phyloP scores from a whole-genome alignment of 2,888 invertebrate species.

The Mythimna ferrago region DNA sequence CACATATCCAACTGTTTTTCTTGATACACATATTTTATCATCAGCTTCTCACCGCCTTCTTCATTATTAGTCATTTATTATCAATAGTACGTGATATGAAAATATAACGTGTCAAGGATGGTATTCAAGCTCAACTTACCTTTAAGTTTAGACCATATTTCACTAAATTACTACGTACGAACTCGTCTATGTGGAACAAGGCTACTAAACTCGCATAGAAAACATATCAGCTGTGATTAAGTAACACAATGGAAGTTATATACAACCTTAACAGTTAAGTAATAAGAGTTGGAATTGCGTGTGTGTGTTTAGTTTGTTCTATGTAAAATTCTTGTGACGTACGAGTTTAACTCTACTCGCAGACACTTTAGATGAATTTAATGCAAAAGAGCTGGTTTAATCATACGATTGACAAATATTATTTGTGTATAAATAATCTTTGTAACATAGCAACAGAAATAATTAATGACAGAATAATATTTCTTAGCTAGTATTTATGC shows the following conservation, averaged over 20 bases:
- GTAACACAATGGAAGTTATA: conserved; percentile 36
- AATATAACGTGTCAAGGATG: conserved; percentile 60
- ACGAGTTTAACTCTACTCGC: conserved; percentile 43
- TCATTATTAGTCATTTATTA: conserved; percentile 28
- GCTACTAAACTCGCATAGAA: conserved; percentile 66
- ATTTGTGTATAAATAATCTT: not conserved
- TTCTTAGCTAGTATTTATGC: not conserved
- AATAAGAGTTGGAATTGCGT: conserved; percentile 26
- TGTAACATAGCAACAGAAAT: not conserved
- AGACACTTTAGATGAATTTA: conserved; percentile 45
- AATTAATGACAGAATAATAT: not conserved
- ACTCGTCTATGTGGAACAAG: conserved; percentile 71
- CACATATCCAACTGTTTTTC: not conserved
- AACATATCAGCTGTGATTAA: conserved; percentile 59
- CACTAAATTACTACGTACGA: conserved; percentile 64
- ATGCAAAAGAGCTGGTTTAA: conserved; percentile 29
- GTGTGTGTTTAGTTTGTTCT: conserved; percentile 36
- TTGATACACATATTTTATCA: not conserved
- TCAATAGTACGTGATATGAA: conserved; percentile 46
- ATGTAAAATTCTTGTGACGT: conserved; percentile 51
- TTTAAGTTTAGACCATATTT: conserved; percentile 60
- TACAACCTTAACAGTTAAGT: conserved; percentile 22
- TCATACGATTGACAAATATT: conserved; percentile 27
- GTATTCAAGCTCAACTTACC: conserved; percentile 48
- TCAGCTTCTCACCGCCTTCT: conserved; percentile 10